Base-by-base conservation (phyloP, 2,113 vertebrate genomes). In the Pedetes capensis region DNA sequence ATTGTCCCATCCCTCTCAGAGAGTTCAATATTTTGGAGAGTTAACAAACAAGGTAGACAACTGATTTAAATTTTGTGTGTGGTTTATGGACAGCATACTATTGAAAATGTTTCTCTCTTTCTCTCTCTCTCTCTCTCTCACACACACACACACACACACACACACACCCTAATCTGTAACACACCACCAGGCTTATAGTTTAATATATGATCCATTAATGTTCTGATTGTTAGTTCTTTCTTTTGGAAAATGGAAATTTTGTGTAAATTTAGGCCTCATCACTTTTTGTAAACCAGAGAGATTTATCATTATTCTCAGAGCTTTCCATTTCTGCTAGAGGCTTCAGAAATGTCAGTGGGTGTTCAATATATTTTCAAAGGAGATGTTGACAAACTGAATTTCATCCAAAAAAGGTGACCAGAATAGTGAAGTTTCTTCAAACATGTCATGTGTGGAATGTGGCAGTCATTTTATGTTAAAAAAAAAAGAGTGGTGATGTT, bases 331-430 rank as follows among this genome's bases (percentile, higher is more conserved):
- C 87, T 84, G 22, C 47, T 68, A 20, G 42, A 76, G 89, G 16
- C n/a, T 74, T 75, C 69, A 96, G 63, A 89, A 89, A 94, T 89
- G 71, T 80, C 63, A 83, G 49, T 27, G 8, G 23, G 57, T 59
- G 8, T 74, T 47, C 61, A 25, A 27, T 91, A 71, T 74, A 87
- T 83, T 95, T 89, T 91, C 39, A 91, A 91, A 95, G 11, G 29
- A 74, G 42, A 91, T 69, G 80, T n/a, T 92, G 81, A 76, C 57
- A 96, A 94, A 76, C 83, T 69, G 75, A 94, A 91, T 22, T 64
- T 3, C 49, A 75, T 89, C 51, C 16, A 44, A 82, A 90, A 78
- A 95, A 96, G 11, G n/a, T 69, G 93, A 55, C 72, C 69, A 87
- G 89, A 55, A 79, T 49, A 82, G 57, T 80, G 79, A 85, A 66